These are phyloP conservation scores for Lepus townsendii DNA, from an alignment of 2,797 vertebrate species.

Conservation along the genomic window DNA sequence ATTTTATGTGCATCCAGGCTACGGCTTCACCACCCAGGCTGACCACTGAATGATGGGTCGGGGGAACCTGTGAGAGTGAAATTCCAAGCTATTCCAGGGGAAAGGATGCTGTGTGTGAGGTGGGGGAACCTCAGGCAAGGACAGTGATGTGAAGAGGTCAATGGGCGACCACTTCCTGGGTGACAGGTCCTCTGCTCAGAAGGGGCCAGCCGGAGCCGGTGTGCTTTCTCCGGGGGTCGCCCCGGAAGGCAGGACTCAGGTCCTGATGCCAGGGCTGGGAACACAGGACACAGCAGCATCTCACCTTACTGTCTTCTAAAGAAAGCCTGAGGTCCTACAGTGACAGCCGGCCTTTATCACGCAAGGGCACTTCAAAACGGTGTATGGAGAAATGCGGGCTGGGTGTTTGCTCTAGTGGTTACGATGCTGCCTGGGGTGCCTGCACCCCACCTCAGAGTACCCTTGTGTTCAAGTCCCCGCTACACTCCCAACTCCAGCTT, in stretches of 20 bases:
- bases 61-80: not conserved
- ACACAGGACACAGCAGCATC: not conserved
- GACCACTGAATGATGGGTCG: not conserved
- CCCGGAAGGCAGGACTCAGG: not conserved
- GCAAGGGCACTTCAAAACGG: no score
- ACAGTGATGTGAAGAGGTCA: fast-evolving
- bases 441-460: no score
- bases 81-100: not conserved
- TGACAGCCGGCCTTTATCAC: not conserved
- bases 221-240: not conserved
- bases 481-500: no score
- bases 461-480: no score
- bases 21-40: not conserved
- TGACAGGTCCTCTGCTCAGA: not conserved
- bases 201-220: not conserved
- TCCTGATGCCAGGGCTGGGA: no score
- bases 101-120: not conserved
- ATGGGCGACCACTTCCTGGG: not conserved
- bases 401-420: no score
- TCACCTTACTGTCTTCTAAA: not conserved
- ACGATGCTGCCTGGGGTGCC: no score
- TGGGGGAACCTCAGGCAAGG: not conserved
- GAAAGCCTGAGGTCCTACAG: not conserved
- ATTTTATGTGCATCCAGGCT: not conserved
- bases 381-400: no score